Percentiles rank a stretch among this genome's conserved stretches.
phyloP scores from a whole-genome alignment of 1,140 invertebrate genomes.

The Macrosteles quadrilineatus region DNA sequence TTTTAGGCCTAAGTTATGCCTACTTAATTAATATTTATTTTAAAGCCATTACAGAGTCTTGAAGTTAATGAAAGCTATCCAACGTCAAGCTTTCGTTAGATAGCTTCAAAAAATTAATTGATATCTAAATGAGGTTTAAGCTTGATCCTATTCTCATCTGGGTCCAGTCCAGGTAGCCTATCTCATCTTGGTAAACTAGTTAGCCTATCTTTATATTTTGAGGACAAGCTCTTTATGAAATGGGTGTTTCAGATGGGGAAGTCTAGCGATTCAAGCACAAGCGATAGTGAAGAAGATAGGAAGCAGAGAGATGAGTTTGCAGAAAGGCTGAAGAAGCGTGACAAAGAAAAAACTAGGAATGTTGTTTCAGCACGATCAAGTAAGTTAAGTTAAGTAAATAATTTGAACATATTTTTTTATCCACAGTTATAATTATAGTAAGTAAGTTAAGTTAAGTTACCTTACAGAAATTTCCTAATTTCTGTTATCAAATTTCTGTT shows the following conservation, averaged over 20 bases:
- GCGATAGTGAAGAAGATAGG: slow-evolving; percentile 45
- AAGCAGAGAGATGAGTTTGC: slow-evolving; percentile 92
- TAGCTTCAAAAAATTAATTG: too few relatives aligned
- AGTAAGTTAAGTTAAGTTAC: neutral
- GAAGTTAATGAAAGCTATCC: too few relatives aligned
- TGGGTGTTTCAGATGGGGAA: slow-evolving; percentile 30
- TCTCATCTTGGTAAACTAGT: too few relatives aligned
- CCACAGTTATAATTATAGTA: neutral
- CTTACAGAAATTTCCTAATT: neutral
- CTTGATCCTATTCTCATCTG: too few relatives aligned
- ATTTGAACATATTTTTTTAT: neutral
- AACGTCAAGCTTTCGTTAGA: too few relatives aligned
- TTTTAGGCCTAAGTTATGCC: too few relatives aligned
- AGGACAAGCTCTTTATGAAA: too few relatives aligned
- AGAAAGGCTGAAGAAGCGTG: slow-evolving; percentile 81
- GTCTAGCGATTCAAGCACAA: slow-evolving; percentile 27
- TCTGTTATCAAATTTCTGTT: neutral
- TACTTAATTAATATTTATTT: too few relatives aligned
- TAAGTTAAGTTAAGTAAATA: slow-evolving; percentile 33
- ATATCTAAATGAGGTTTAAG: too few relatives aligned
- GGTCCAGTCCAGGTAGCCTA: too few relatives aligned
- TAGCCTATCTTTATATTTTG: too few relatives aligned
- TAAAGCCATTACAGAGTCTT: too few relatives aligned
- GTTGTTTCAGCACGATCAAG: slow-evolving; percentile 60
- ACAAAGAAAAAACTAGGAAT: slow-evolving; percentile 87